phyloP scores from a whole-genome alignment of 2,888 invertebrate species.

The Oxyteleia sp. region DNA sequence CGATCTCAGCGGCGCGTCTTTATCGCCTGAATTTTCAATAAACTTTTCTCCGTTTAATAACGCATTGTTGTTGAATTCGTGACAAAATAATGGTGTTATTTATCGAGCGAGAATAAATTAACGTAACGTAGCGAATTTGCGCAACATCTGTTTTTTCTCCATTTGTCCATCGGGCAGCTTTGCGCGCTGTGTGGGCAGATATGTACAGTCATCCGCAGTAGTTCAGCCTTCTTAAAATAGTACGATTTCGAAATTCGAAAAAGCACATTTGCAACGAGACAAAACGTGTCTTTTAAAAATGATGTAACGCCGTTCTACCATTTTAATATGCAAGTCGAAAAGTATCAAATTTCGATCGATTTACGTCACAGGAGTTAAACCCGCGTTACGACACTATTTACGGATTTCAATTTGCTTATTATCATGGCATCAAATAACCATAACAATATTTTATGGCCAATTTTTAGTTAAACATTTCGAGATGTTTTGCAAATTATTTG shows the following conservation, averaged over 20 bases:
- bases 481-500: too few relatives aligned
- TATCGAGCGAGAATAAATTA: conserved; percentile 49
- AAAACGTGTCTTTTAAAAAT: conserved; percentile 70
- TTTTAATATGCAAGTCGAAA: conserved; percentile 49
- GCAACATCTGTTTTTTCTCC: conserved; percentile 74
- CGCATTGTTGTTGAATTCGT: conserved; percentile 3
- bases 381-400: conserved; percentile 30
- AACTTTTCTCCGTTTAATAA: not conserved
- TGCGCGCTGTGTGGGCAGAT: conserved; percentile 70
- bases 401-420: conserved; percentile 8
- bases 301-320: conserved; percentile 63
- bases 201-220: conserved; percentile 72
- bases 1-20: too few relatives aligned
- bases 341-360: conserved; percentile 66
- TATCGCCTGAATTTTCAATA: too few relatives aligned
- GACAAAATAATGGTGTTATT: conserved; percentile 51
- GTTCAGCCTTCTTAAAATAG: conserved; percentile 74
- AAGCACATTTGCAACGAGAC: conserved; percentile 69
- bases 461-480: too few relatives aligned
- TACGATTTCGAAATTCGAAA: conserved; percentile 74
- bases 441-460: too few relatives aligned
- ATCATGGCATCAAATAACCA: too few relatives aligned
- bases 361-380: conserved; percentile 57
- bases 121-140: conserved; percentile 61
- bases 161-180: conserved; percentile 73